Evolutionary conservation across 37 sponge, comb jelly and placozoan species (phyloP), one percentile per base, ranked within the genome.

Genomic region (Beroe forskalii): DNA sequence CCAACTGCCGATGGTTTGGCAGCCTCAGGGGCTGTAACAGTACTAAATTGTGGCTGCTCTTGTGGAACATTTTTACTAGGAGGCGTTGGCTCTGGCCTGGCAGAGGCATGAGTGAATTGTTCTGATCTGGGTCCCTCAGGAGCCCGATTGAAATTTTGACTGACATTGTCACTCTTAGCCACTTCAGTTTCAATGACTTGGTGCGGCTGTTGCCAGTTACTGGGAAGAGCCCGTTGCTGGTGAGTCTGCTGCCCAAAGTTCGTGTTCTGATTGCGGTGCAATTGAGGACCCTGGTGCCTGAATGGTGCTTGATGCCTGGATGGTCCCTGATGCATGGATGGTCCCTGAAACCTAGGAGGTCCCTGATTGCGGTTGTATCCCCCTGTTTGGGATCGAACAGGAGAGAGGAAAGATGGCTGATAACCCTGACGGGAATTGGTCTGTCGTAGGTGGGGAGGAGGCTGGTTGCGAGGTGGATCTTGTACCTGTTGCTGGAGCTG

Each of bases 201-300:
- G 19, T 69, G 72, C 9, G 72, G 72, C 38, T 69, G 72, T 32
- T 69, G 72, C 72, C 72, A 69, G 39, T 32, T 37, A 33, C 19
- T 31, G 14, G 72, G 72, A 33, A 69, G 38, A 2, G 72, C 72
- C 27, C 72, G 36, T 35, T 36, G 36, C 38, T 27, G 72, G 32
- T 69, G 72, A 6, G 72, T 36, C 32, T 69, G 72, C 25, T 30
- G 20, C n/a, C n/a, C n/a, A 30, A 19, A 23, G 25, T 63, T 63
- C 20, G 9, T 63, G 3, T 6, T 4, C 24, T 8, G 66, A 63
- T 63, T 6, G n/a, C n/a, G n/a, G n/a, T n/a, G n/a, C n/a, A n/a
- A n/a, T n/a, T n/a, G n/a, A n/a, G n/a, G n/a, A n/a, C n/a, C n/a
- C n/a, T n/a, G n/a, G n/a, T n/a, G n/a, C n/a, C n/a, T n/a, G n/a